A percentile compares a stretch with the other conserved stretches of the same genome.
These are phyloP conservation scores for Myrmecobius fasciatus DNA, from an alignment of 2,113 vertebrate species.

Conservation along the genomic window DNA sequence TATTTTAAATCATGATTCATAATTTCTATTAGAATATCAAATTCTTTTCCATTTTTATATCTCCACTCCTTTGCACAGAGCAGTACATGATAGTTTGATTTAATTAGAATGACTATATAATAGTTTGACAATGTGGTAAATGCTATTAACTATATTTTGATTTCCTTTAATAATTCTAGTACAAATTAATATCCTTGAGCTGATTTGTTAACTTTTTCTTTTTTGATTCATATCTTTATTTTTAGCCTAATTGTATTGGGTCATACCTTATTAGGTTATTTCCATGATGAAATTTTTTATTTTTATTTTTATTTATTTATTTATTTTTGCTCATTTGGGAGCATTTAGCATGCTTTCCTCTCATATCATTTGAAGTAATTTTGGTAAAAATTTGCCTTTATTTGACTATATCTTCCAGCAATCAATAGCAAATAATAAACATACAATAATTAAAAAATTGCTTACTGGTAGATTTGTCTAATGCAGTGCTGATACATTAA, in stretches of 20 bases:
- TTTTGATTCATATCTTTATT: constrained; percentile 49
- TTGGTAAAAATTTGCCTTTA: constrained; percentile 50
- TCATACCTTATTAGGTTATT: not conserved
- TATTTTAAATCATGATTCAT: not conserved
- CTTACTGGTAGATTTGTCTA: constrained; percentile 49
- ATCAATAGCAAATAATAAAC: constrained; percentile 56
- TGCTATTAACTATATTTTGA: not conserved
- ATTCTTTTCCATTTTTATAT: not conserved
- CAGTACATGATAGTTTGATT: not conserved
- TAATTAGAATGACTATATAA: not conserved
- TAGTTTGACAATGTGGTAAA: not conserved
- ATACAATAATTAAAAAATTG: constrained; percentile 58
- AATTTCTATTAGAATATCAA: not conserved
- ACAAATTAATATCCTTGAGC: not conserved
- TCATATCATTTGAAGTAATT: constrained; percentile 45
- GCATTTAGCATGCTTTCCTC: not conserved
- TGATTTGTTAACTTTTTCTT: not conserved
- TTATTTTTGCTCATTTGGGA: constrained; percentile 35
- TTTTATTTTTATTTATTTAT: too few relatives aligned
- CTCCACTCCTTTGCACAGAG: not conserved
- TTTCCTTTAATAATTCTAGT: not conserved
- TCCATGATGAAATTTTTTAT: constrained; percentile 51
- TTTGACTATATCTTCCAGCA: constrained; percentile 52
- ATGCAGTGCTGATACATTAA: constrained; percentile 29
- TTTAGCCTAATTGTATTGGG: constrained; percentile 32